Conservation (phyloP, 1,140 invertebrate genomes). For the Micrasema longulum region DNA sequence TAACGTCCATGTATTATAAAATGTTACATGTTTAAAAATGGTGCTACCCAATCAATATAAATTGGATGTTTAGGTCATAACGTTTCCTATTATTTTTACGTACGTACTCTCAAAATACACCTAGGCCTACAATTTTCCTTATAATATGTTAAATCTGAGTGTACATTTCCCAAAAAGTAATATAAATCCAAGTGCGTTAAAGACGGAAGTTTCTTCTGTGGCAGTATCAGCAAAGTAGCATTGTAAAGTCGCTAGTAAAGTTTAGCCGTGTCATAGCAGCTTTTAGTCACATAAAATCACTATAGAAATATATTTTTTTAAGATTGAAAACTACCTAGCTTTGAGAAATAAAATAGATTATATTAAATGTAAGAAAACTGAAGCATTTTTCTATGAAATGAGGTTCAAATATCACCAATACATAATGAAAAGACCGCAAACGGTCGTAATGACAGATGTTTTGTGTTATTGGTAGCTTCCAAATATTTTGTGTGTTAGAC, state of each 20-base stretch:
- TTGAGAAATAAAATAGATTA: conserved; percentile 24
- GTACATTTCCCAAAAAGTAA: not conserved
- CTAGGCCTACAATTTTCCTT: conserved; percentile 6
- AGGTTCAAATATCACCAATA: not conserved
- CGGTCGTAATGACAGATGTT: too few relatives aligned
- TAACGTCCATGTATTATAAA: conserved; percentile 37
- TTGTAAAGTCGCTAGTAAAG: conserved; percentile 6
- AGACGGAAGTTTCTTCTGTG: not conserved
- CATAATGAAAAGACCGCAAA: too few relatives aligned
- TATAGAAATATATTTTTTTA: conserved; percentile 36
- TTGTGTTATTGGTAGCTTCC: not conserved
- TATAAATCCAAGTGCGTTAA: conserved; percentile 19
- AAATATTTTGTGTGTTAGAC: conserved; percentile 6
- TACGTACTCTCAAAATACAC: conserved; percentile 23
- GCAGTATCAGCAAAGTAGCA: not conserved
- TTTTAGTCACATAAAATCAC: conserved; percentile 29
- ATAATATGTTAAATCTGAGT: not conserved
- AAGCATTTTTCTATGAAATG: conserved; percentile 21
- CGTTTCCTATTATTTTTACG: conserved; percentile 40
- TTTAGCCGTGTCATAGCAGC: conserved; percentile 21
- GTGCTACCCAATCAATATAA: conserved; percentile 45
- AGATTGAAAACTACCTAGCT: conserved; percentile 31
- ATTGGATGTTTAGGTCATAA: conserved; percentile 38
- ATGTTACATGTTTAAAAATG: conserved; percentile 42
- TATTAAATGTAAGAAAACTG: conserved; percentile 23